Evolutionary conservation across 1,140 invertebrate genomes (phyloP).

Genomic region (Yoshiicerus persimilis): DNA sequence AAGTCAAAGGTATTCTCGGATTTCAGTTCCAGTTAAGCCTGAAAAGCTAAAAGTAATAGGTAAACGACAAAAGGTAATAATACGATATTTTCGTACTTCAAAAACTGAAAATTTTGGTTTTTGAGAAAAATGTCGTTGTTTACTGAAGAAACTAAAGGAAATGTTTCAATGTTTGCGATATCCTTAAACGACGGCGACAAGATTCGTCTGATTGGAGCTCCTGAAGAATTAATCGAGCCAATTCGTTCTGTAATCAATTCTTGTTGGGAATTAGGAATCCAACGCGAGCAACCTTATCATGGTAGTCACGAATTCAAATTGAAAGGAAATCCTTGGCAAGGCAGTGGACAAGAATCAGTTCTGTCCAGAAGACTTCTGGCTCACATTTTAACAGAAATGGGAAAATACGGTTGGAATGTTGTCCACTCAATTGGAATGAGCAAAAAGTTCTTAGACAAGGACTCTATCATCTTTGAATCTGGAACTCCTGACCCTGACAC

Average conservation of each 20-base stretch:
- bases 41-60: no score
- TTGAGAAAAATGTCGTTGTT: neutral
- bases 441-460: constrained; percentile 24
- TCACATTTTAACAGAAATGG: neutral
- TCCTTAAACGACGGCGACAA: neutral
- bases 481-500: constrained; percentile 8
- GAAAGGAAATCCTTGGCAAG: neutral
- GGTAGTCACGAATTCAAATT: neutral
- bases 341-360: neutral
- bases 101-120: no score
- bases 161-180: neutral
- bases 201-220: neutral
- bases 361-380: neutral
- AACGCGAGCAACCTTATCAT: neutral
- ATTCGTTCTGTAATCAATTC: neutral
- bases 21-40: no score
- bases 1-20: no score
- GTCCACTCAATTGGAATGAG: constrained; percentile 3
- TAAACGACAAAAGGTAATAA: no score
- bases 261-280: neutral
- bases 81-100: no score
- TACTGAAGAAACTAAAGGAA: neutral
- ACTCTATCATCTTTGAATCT: constrained; percentile 35
- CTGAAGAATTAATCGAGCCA: neutral
- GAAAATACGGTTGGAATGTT: constrained; percentile 17